Percentiles rank a stretch among this genome's conserved stretches.
phyloP scores from a whole-genome alignment of 2,797 vertebrate species.

The Pterois miles region DNA sequence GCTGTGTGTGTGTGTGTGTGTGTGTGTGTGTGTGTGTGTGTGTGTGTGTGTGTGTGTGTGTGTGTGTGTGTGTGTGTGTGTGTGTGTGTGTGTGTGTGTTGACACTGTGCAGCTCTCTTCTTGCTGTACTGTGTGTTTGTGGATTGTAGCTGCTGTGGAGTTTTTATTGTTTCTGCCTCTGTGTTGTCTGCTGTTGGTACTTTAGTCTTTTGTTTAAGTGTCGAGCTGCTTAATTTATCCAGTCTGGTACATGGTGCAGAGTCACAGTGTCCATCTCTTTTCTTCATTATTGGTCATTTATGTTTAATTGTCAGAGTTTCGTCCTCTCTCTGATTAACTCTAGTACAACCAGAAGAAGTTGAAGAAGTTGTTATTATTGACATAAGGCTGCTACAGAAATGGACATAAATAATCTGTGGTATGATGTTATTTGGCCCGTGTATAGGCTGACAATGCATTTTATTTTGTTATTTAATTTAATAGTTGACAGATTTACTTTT shows the following conservation, averaged over 20 bases:
- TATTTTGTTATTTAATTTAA: neutral
- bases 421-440: neutral
- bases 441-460: neutral
- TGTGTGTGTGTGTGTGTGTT: neutral
- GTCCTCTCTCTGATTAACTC: neutral
- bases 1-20: neutral
- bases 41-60: neutral
- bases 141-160: neutral
- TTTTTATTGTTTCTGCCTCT: neutral
- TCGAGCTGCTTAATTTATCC: neutral
- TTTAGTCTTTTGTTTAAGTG: neutral
- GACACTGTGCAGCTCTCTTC: neutral
- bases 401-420: neutral
- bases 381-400: neutral
- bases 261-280: neutral
- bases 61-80: neutral
- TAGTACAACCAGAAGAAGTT: neutral
- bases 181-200: neutral
- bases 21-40: neutral
- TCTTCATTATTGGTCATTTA: neutral
- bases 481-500: neutral
- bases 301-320: neutral
- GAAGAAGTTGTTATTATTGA: neutral
- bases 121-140: neutral
- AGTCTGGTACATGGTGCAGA: neutral